A percentile compares a stretch with the other conserved stretches of the same genome.
Conservation (phyloP, 2,888 invertebrate genomes). For the Omphaloscelis lunosa region DNA sequence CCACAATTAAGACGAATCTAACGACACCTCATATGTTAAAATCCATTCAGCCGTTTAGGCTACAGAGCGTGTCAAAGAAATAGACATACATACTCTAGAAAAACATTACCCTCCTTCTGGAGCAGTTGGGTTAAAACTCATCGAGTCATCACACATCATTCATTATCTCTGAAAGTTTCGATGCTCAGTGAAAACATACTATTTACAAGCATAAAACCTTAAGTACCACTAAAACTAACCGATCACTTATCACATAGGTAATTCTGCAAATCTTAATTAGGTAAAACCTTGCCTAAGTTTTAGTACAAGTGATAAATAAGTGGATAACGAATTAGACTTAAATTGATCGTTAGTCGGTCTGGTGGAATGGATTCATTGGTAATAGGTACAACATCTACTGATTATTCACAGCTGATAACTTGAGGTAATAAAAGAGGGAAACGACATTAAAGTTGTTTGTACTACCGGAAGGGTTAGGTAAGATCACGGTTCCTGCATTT, state of each 20-base stretch:
- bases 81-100: too few relatives aligned
- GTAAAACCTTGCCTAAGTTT: slow-evolving; percentile 29
- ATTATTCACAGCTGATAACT: slow-evolving; percentile 18
- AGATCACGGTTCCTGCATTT: not conserved
- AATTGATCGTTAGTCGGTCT: not conserved
- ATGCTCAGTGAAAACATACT: not conserved
- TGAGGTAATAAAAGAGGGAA: not conserved
- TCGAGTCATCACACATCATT: not conserved
- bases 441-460: not conserved
- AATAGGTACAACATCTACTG: not conserved
- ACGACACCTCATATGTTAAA: too few relatives aligned
- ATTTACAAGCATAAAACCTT: slow-evolving; percentile 5
- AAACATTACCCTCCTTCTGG: too few relatives aligned
- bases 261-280: slow-evolving; percentile 33
- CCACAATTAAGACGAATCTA: too few relatives aligned
- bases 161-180: not conserved
- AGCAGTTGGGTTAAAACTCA: too few relatives aligned
- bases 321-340: slow-evolving; percentile 4
- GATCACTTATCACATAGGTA: slow-evolving; percentile 7
- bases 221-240: slow-evolving; percentile 19
- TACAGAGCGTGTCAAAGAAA: too few relatives aligned
- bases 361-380: slow-evolving; percentile 12
- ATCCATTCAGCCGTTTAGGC: too few relatives aligned
- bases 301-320: slow-evolving; percentile 39
- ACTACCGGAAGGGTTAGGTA: not conserved